phyloP scores from a whole-genome alignment of 2,888 invertebrate genomes.

The Dynastes hyllus region DNA sequence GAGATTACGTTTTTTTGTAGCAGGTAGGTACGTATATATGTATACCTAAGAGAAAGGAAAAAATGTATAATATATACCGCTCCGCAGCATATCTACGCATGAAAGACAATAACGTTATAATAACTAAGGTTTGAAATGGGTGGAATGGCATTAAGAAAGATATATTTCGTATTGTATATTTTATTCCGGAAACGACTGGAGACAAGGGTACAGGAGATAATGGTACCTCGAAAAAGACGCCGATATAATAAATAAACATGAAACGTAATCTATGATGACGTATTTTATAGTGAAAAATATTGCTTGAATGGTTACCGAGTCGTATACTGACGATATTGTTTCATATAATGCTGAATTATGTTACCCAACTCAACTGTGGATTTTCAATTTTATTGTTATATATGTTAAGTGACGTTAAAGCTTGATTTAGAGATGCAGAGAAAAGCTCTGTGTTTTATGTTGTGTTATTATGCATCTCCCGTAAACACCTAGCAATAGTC shows the following conservation, averaged over 20 bases:
- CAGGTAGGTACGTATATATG: too few relatives aligned
- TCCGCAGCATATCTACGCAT: too few relatives aligned
- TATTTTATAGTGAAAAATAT: conserved; percentile 33
- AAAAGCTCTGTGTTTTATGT: too few relatives aligned
- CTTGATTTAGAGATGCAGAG: too few relatives aligned
- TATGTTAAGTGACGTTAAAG: too few relatives aligned
- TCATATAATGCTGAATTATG: not conserved
- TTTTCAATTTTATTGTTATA: not conserved
- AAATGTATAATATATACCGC: too few relatives aligned
- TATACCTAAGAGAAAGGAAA: too few relatives aligned
- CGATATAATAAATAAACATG: conserved; percentile 36
- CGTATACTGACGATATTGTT: not conserved
- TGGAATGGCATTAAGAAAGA: conserved; percentile 1
- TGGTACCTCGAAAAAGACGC: conserved; percentile 3
- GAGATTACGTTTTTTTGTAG: too few relatives aligned
- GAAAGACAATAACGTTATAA: not conserved
- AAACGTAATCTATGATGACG: conserved; percentile 21
- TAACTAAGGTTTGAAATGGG: conserved; percentile 16
- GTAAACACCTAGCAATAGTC: too few relatives aligned
- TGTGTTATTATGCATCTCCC: too few relatives aligned
- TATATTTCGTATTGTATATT: not conserved
- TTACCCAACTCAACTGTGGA: not conserved
- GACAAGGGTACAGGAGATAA: not conserved
- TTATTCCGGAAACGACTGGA: not conserved
- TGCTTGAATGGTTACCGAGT: not conserved